Evolutionary conservation across 2,113 vertebrate genomes (phyloP).

Genomic region (Anoura caudifer): DNA sequence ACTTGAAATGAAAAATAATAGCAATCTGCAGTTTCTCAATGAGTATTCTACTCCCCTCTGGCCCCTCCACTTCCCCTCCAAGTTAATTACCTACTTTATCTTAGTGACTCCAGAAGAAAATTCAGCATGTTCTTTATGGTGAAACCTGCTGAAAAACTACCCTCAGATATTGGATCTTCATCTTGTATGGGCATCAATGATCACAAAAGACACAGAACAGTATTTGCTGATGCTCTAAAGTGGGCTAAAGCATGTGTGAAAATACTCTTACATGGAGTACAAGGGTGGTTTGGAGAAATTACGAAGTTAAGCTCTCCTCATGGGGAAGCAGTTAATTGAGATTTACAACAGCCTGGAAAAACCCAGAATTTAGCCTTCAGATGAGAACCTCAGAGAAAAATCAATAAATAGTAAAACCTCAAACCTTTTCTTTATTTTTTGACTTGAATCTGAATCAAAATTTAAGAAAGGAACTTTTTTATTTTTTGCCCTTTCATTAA

Average conservation of each 20-base stretch:
- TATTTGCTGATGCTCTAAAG: neutral
- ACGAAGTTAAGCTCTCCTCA: neutral
- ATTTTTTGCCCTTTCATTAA: neutral
- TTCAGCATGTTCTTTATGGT: neutral
- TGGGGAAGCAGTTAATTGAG: slow-evolving; percentile 46
- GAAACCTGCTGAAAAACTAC: neutral
- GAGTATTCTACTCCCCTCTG: neutral
- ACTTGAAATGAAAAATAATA: neutral
- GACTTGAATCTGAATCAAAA: neutral
- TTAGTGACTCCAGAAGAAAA: neutral
- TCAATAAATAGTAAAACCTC: slow-evolving; percentile 24
- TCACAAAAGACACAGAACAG: neutral
- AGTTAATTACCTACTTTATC: neutral
- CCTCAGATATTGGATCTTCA: neutral
- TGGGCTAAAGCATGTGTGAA: neutral
- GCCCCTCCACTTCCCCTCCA: neutral
- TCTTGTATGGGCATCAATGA: neutral
- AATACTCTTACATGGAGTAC: neutral
- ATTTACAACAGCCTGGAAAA: slow-evolving; percentile 62
- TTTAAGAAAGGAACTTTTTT: neutral
- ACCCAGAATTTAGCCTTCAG: slow-evolving; percentile 32
- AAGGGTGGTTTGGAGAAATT: slow-evolving; percentile 46
- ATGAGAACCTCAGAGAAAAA: slow-evolving; percentile 31
- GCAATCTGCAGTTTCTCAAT: neutral
- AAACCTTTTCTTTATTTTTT: neutral